A percentile compares a stretch with the other conserved stretches of the same genome.
phyloP scores from a whole-genome alignment of 2,888 invertebrate genomes.

The Miltochrista miniata region DNA sequence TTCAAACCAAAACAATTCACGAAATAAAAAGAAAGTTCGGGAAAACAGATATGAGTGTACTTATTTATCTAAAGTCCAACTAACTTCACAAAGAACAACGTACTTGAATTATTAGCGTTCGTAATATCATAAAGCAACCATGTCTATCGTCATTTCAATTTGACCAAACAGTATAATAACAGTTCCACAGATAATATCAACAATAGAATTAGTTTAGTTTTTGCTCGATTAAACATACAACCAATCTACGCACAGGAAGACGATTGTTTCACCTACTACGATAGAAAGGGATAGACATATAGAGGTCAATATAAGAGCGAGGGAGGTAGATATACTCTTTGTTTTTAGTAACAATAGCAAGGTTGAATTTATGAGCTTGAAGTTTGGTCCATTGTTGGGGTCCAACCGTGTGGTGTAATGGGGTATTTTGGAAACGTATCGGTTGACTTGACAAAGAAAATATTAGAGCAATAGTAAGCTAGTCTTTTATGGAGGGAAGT shows the following conservation, averaged over 20 bases:
- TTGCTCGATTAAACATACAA: conserved; percentile 42
- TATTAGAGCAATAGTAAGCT: conserved; percentile 25
- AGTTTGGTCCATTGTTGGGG: conserved; percentile 45
- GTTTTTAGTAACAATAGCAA: conserved; percentile 48
- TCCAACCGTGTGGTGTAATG: conserved; percentile 26
- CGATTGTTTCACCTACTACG: conserved; percentile 13
- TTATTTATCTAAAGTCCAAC: no score
- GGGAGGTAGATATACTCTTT: conserved; percentile 26
- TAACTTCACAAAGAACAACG: not conserved
- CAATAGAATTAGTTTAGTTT: conserved; percentile 39
- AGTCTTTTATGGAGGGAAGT: not conserved
- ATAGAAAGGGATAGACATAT: conserved; percentile 15
- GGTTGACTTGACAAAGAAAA: conserved; percentile 19
- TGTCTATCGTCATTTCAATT: not conserved
- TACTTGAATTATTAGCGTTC: not conserved
- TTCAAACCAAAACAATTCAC: no score
- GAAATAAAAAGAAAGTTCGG: no score
- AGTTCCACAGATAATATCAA: conserved; percentile 24
- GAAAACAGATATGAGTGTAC: no score
- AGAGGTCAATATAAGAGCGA: not conserved
- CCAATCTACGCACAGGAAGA: conserved; percentile 32
- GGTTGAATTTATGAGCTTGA: conserved; percentile 42
- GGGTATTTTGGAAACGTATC: conserved; percentile 25
- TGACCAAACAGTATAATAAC: conserved; percentile 21
- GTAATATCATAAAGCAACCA: not conserved